Conservation (phyloP, 2,888 invertebrate genomes). For the Physocephala rufipes region DNA sequence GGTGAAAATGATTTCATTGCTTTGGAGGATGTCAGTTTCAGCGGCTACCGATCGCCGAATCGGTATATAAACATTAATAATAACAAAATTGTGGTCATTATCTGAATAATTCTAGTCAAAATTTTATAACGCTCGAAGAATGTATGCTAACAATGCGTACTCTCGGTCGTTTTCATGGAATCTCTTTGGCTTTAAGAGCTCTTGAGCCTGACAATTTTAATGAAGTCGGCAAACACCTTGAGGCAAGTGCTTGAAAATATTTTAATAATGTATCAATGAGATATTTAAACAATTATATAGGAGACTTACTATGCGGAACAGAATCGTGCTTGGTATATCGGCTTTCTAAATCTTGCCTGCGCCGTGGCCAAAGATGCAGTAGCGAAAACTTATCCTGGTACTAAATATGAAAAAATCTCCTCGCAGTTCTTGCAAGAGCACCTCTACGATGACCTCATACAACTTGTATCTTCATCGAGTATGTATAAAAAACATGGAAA, state of each 20-base stretch:
- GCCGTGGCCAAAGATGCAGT: slow-evolving; percentile 72
- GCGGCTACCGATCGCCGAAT: slow-evolving; percentile 66
- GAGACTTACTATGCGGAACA: slow-evolving; percentile 72
- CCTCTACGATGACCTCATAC: slow-evolving; percentile 67
- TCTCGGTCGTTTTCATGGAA: slow-evolving; percentile 71
- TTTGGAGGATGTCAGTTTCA: slow-evolving; percentile 68
- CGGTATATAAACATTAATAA: slow-evolving; percentile 47
- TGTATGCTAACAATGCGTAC: slow-evolving; percentile 68
- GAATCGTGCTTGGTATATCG: slow-evolving; percentile 70
- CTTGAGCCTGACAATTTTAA: slow-evolving; percentile 68
- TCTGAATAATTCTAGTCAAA: slow-evolving; percentile 58
- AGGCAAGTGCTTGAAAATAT: slow-evolving; percentile 44
- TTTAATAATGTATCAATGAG: background rate
- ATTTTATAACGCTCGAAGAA: slow-evolving; percentile 68
- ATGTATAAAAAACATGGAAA: slow-evolving; percentile 20
- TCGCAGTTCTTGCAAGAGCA: slow-evolving; percentile 68
- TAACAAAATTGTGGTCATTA: background rate
- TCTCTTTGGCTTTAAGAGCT: slow-evolving; percentile 71
- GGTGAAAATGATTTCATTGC: slow-evolving; percentile 70
- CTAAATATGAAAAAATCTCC: slow-evolving; percentile 70
- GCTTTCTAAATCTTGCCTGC: slow-evolving; percentile 68
- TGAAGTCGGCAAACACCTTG: slow-evolving; percentile 61
- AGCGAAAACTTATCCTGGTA: slow-evolving; percentile 71
- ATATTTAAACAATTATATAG: slow-evolving; percentile 47
- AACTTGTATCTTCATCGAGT: slow-evolving; percentile 56